Evolutionary conservation across 2,888 invertebrate genomes (phyloP), one percentile per base, ranked within the genome.

Genomic region (Drosophila prolongata): DNA sequence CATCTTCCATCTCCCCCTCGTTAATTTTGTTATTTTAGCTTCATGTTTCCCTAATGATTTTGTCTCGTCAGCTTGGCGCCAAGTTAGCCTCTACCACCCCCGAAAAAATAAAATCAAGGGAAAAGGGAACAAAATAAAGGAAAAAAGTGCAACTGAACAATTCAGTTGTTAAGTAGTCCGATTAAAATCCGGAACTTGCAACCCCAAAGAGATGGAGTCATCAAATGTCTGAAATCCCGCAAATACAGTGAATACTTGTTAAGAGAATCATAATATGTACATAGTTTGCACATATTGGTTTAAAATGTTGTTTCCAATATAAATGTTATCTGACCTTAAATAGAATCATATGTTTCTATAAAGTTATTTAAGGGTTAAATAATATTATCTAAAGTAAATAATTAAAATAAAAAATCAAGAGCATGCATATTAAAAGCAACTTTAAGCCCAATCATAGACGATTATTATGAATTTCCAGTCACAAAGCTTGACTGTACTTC

Each of bases 31-130:
- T 66, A 61, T 49, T 73, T 77, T 65, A 38, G 60, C 62, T 49
- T 79, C 69, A 79, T 85, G 85, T 84, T 56, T 79, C 73, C 75
- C 78, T 85, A 85, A 69, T 71, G 60, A 71, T 53, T 79, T 66
- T 58, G 86, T 86, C 80, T 73, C 86, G 80, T 49, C 86, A 34
- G 49, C 13, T 57, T 77, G 86, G 74, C 82, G 82, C 74, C 78
- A 49, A 58, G 13, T 65, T 30, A 13, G 27, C 37, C 9, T 11
- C 49, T 8, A 1, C 35, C 35, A 64, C n/a, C 49, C 47, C 34
- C 6, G n/a, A 60, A 58, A 46, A 47, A 37, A 6, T 13, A n/a
- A 54, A 13, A 24, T 34, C 14, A 13, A 10, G 47, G 9, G 10
- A 43, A 46, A 49, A n/a, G 14, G 6, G 59, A 47, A 53, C 55